phyloP scores from a whole-genome alignment of 2,888 invertebrate species.

The Phania funesta region DNA sequence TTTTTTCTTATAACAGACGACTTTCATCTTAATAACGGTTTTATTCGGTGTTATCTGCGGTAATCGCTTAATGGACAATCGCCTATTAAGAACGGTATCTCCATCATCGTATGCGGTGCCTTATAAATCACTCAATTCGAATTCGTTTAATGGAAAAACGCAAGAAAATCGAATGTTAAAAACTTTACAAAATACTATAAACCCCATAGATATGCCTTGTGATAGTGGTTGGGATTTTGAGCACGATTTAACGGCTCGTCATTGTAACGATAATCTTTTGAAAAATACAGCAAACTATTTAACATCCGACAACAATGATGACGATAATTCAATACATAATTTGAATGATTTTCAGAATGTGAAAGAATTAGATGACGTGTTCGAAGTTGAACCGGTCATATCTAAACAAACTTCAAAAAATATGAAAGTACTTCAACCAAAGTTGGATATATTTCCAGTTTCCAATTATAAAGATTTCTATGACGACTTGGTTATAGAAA shows the following conservation, averaged over 20 bases:
- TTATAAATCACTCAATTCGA: conserved; percentile 2
- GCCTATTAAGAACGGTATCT: conserved; percentile 36
- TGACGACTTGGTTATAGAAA: conserved; percentile 71
- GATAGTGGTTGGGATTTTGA: conserved; percentile 2
- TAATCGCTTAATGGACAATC: conserved; percentile 67
- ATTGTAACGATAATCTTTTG: conserved; percentile 34
- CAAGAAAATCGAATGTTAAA: conserved; percentile 19
- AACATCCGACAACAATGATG: conserved; percentile 11
- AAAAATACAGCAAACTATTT: conserved; percentile 28
- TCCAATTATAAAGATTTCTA: conserved; percentile 73
- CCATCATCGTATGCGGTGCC: conserved; percentile 9
- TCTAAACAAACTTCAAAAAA: neutral
- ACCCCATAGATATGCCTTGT: neutral
- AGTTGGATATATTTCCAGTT: conserved; percentile 33
- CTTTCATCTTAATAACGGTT: conserved; percentile 62
- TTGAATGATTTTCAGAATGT: neutral
- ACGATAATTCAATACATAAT: conserved; percentile 16
- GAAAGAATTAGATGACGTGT: conserved; percentile 23
- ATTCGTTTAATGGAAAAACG: conserved; percentile 10
- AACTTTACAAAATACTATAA: neutral
- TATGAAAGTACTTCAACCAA: neutral
- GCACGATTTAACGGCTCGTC: neutral
- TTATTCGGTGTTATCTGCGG: conserved; percentile 66
- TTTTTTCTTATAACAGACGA: conserved; percentile 43
- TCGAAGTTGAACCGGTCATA: neutral